Conservation (phyloP, 2,888 invertebrate genomes). For the Sabatieria punctata region DNA sequence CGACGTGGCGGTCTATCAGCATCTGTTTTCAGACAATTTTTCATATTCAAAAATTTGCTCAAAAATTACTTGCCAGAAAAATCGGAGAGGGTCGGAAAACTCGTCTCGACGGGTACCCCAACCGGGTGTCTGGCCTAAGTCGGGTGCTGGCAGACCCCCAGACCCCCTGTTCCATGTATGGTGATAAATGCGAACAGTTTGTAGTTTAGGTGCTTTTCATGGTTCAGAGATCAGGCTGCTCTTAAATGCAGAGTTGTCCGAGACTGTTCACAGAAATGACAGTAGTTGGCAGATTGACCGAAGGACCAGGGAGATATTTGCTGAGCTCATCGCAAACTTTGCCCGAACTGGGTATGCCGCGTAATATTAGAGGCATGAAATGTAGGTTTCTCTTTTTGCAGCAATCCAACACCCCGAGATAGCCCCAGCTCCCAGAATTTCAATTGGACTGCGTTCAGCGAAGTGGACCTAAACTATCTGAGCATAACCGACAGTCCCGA, state of each 20-base stretch:
- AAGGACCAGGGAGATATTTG: constrained; percentile 29
- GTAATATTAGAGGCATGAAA: too few relatives aligned
- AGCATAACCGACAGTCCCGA: constrained; percentile 26
- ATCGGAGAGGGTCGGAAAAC: too few relatives aligned
- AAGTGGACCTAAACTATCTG: constrained; percentile 22
- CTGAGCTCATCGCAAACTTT: constrained; percentile 28
- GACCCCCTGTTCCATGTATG: too few relatives aligned
- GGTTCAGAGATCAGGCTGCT: constrained; percentile 28
- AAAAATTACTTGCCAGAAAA: too few relatives aligned
- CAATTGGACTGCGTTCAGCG: constrained; percentile 25
- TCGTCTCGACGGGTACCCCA: too few relatives aligned
- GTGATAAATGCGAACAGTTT: too few relatives aligned
- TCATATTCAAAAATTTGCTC: too few relatives aligned
- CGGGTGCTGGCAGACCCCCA: too few relatives aligned
- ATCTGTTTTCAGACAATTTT: too few relatives aligned
- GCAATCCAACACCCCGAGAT: constrained; percentile 26
- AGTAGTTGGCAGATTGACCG: constrained; percentile 30
- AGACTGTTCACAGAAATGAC: constrained; percentile 22
- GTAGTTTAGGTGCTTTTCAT: constrained; percentile 27
- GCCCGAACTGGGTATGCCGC: constrained; percentile 24
- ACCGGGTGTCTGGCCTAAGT: too few relatives aligned
- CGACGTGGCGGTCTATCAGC: too few relatives aligned
- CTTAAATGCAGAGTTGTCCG: constrained; percentile 26
- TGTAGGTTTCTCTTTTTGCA: too few relatives aligned
- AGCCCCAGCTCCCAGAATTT: constrained; percentile 23